A percentile compares a stretch with the other conserved stretches of the same genome.
These are phyloP conservation scores for Formica aserva DNA, from an alignment of 2,888 invertebrate genomes.

Conservation along the genomic window DNA sequence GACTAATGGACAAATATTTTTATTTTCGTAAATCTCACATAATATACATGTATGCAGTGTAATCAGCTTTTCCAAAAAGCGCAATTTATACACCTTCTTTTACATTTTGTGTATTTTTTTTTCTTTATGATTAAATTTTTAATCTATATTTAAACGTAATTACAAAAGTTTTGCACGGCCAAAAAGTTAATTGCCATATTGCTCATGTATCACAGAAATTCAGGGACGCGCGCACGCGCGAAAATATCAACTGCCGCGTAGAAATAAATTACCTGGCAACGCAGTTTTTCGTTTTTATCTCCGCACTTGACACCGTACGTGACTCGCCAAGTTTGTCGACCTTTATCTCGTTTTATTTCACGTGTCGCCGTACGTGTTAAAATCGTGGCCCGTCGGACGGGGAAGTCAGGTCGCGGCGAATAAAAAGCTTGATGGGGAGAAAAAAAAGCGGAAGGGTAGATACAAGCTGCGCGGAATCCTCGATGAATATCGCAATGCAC, in stretches of 20 bases:
- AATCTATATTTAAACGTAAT: not conserved
- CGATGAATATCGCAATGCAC: slow-evolving; percentile 26
- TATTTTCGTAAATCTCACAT: not conserved
- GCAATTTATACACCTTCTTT: not conserved
- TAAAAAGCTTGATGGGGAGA: slow-evolving; percentile 25
- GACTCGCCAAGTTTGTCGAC: slow-evolving; percentile 54
- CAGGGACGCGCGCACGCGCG: slow-evolving; percentile 7
- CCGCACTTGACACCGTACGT: slow-evolving; percentile 52
- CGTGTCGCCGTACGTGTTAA: slow-evolving; percentile 43
- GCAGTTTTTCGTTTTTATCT: slow-evolving; percentile 51
- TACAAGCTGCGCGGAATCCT: slow-evolving; percentile 33
- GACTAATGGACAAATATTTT: slow-evolving; percentile 3
- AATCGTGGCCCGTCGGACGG: slow-evolving; percentile 31
- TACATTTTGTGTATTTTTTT: not conserved
- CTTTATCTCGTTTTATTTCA: slow-evolving; percentile 56
- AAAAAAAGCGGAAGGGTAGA: slow-evolving; percentile 3
- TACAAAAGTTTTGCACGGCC: not conserved
- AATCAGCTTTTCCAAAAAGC: not conserved
- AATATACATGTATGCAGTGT: not conserved
- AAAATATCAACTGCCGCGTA: slow-evolving; percentile 41
- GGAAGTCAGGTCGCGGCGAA: slow-evolving; percentile 44
- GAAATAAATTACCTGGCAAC: slow-evolving; percentile 44
- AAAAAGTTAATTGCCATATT: slow-evolving; percentile 37
- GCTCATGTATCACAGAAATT: slow-evolving; percentile 11
- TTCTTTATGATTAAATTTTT: not conserved